Conservation (phyloP, 2,797 vertebrate genomes). For the Rhinophrynus dorsalis region DNA sequence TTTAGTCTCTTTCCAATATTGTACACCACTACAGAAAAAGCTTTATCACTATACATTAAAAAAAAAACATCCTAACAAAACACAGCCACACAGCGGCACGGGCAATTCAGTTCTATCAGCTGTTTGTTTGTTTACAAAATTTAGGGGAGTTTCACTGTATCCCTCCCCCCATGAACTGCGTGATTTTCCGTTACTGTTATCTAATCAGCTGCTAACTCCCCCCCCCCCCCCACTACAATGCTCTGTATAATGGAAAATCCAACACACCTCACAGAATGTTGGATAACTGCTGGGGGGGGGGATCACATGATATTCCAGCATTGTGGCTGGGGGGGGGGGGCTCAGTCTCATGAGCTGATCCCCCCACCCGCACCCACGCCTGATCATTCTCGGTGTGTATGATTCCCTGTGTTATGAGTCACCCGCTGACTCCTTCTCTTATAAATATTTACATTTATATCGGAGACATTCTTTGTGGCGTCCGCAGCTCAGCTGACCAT, state of each 20-base stretch:
- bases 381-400: background rate
- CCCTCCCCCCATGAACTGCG: background rate
- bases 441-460: conserved; percentile 6
- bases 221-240: background rate
- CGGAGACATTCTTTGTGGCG: background rate
- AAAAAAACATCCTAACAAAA: too few relatives aligned
- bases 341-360: conserved; percentile 2
- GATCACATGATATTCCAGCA: conserved; percentile 27
- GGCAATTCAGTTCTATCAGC: too few relatives aligned
- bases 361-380: background rate
- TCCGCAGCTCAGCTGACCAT: background rate
- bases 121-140: too few relatives aligned
- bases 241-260: background rate
- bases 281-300: background rate
- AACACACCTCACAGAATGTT: background rate
- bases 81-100: too few relatives aligned
- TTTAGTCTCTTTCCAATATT: too few relatives aligned
- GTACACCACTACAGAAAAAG: too few relatives aligned
- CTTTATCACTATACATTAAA: too few relatives aligned
- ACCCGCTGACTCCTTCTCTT: background rate
- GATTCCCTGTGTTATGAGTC: conserved; percentile 17
- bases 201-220: background rate
- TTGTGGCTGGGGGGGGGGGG: background rate
- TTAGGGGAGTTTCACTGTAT: too few relatives aligned
- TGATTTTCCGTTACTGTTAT: background rate